phyloP scores from a whole-genome alignment of 1,140 invertebrate genomes.

The Metopolophium dirhodum region DNA sequence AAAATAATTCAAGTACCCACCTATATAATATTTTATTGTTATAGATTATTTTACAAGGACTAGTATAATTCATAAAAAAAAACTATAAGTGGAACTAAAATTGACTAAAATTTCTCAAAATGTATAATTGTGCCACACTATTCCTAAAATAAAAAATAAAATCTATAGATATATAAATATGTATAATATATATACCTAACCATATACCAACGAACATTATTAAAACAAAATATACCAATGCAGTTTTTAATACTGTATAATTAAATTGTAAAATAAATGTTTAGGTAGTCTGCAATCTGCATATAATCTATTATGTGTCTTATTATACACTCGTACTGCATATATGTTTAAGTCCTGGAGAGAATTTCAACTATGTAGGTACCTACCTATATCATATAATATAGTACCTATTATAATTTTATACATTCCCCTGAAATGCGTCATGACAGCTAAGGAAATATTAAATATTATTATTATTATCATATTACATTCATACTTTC shows the following conservation, averaged over 20 bases:
- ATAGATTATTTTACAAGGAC: background rate
- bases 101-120: background rate
- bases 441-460: background rate
- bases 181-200: background rate
- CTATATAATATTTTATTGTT: background rate
- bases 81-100: background rate
- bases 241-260: background rate
- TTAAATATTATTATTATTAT: background rate
- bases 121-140: background rate
- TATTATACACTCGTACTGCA: background rate
- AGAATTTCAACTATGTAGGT: background rate
- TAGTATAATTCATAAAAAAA: background rate
- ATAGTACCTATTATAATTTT: background rate
- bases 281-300: too few relatives aligned
- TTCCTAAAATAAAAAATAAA: too few relatives aligned
- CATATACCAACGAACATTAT: background rate
- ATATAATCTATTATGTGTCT: background rate
- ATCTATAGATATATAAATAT: background rate
- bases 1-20: background rate
- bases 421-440: background rate
- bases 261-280: background rate
- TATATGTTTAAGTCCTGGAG: background rate
- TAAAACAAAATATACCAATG: background rate
- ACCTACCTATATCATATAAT: background rate
- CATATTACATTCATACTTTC: background rate